Evolutionary conservation across 2,888 invertebrate species (phyloP), one percentile per base, ranked within the genome.

Genomic region (Amiota communis): DNA sequence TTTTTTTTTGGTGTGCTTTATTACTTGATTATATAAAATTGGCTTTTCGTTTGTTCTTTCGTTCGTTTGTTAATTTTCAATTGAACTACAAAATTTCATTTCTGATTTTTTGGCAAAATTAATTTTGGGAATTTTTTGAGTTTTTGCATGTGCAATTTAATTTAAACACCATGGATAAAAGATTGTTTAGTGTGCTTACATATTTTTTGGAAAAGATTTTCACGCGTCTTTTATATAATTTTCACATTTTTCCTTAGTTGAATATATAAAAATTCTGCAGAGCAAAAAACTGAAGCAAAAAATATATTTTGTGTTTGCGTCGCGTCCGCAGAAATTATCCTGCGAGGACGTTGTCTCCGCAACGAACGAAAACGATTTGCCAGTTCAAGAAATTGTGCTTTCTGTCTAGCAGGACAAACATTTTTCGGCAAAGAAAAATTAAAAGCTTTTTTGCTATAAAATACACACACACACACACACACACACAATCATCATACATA

Each of bases 1-100:
- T 36, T 36, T 36, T 36, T 36, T 36, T 36, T 36, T 36, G 36
- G 36, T 36, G 36, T 71, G 78, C 72, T 84, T 83, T 85, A 86
- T 86, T 79, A 79, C 81, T 86, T 86, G 85, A 86, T 85, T 85
- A 85, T 86, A 86, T 85, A 85, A 85, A 85, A 84, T 79, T 82
- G 79, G 78, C 76, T 79, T 76, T 80, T 78, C 77, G 73, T 76
- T 75, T 69, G 74, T 76, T 71, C 75, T 72, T 36, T 70, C 53
- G 15, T 53, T 53, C 13, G 15, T 53, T 53, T 2, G 11, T 65
- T 65, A 65, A 63, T 63, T 63, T 63, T 23, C 36, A 63, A 23
- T 46, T 11, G 46, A 63, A 70, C 68, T 64, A 65, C 70, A n/a
- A 67, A 72, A 67, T 73, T 70, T 67, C n/a, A 15, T 15, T 63